Base-by-base conservation (phyloP, 2,797 vertebrate species). In the Petrocephalus schoutedeni region DNA sequence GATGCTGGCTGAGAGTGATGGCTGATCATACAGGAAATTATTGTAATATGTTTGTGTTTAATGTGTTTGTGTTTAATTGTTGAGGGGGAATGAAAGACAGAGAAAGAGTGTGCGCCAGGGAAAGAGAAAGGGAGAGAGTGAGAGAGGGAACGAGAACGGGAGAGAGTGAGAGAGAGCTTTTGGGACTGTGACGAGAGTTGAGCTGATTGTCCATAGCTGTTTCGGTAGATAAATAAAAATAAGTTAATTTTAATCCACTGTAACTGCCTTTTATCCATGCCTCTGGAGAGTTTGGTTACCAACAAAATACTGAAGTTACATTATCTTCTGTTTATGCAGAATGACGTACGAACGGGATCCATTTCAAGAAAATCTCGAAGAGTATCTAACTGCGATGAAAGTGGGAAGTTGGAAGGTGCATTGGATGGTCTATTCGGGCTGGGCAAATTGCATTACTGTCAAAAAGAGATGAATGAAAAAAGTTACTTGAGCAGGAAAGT, bases 201-300 rank as follows among this genome's bases (percentile, higher is more conserved):
- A 71, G 64, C 64, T 71, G 64, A 71, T 71, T 71, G 64, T 71
- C 64, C 32, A 71, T 36, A 71, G 64, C 64, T 71, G 64, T 71
- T 71, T 71, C 64, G 32, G 64, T 36, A 71, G 64, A 71, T 71
- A 71, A 71, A 71, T 71, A 71, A 36, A 71, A 71, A 71, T 71
- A 71, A 71, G 64, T 71, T 71, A 36, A 71, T 71, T 71, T 71
- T 71, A 71, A 71, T 71, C 64, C 64, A 7, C 64, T 71, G 64
- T 71, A 71, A 36, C 64, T 71, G 28, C 64, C 36, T 71, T 71
- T 71, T 71, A 71, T 71, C 64, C 64, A 36, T 16, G 64, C 32
- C 64, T 36, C 64, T 71, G 64, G 64, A 71, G 64, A 71, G 64
- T 16, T 36, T 71, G 36, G 28, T 71, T 71, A 71, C 64, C 64